Percentiles rank a stretch among this genome's conserved stretches.
phyloP scores from a whole-genome alignment of 2,888 invertebrate genomes.

The Osmoderma eremita region DNA sequence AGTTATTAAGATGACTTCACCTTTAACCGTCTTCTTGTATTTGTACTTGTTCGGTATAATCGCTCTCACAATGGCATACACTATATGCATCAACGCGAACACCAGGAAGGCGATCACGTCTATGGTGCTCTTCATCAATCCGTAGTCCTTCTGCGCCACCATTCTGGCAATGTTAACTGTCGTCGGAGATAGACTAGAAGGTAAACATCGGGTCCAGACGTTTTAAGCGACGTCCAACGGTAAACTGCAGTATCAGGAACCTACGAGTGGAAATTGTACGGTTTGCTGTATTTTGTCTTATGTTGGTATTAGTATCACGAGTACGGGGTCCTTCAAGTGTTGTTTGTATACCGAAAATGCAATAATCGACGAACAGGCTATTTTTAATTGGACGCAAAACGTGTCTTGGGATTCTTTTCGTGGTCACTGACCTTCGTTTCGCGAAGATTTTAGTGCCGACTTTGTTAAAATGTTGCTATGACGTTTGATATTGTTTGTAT shows the following conservation, averaged over 20 bases:
- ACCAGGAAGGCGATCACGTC: conserved; percentile 65
- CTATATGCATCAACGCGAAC: conserved; percentile 64
- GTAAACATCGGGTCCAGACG: background rate
- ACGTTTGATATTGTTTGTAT: too few relatives aligned
- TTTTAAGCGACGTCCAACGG: background rate
- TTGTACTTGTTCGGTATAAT: conserved; percentile 70
- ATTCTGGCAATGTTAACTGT: background rate
- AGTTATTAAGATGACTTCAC: conserved; percentile 85
- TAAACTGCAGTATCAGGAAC: background rate
- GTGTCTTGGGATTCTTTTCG: too few relatives aligned
- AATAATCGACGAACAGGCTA: too few relatives aligned
- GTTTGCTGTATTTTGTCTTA: too few relatives aligned
- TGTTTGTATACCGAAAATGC: too few relatives aligned
- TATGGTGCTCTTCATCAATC: conserved; percentile 67
- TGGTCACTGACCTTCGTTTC: too few relatives aligned
- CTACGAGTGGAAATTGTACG: background rate
- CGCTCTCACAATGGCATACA: conserved; percentile 61
- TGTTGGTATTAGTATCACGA: too few relatives aligned
- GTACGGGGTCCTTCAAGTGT: too few relatives aligned
- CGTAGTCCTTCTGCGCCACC: conserved; percentile 56
- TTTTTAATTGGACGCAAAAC: too few relatives aligned
- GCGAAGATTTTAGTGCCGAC: too few relatives aligned
- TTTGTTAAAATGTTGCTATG: too few relatives aligned
- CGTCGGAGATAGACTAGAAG: background rate
- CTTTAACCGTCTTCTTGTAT: conserved; percentile 64